These are phyloP conservation scores for Aporophyla lueneburgensis DNA, from an alignment of 2,888 invertebrate genomes.

Conservation along the genomic window DNA sequence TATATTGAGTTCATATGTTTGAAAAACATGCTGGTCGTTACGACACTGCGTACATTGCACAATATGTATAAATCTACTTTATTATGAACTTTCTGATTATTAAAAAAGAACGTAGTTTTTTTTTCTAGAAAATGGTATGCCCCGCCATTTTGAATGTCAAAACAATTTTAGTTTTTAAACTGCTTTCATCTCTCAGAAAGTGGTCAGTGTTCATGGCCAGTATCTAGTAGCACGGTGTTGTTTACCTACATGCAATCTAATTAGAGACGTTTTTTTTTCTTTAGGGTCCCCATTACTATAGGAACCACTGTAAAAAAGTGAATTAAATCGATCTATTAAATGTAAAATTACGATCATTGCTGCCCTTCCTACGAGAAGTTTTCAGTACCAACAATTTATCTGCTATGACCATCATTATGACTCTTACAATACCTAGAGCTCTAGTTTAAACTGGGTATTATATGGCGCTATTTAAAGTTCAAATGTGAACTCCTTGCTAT, in stretches of 20 bases:
- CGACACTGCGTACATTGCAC: slow-evolving; percentile 3
- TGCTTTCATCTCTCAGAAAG: not conserved
- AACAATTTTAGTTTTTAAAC: not conserved
- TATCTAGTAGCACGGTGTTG: not conserved
- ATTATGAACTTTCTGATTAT: not conserved
- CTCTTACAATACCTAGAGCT: not conserved
- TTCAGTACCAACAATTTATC: not conserved
- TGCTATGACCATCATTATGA: not conserved
- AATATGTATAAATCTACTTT: not conserved
- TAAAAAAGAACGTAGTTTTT: too few relatives aligned
- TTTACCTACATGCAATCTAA: not conserved
- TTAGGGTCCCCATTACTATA: not conserved
- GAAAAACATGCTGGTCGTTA: slow-evolving; percentile 46
- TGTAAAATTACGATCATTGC: not conserved
- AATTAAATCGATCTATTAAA: slow-evolving; percentile 3
- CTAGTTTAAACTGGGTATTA: slow-evolving; percentile 25
- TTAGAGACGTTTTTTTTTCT: not conserved
- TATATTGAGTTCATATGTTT: slow-evolving; percentile 61
- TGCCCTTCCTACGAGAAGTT: not conserved
- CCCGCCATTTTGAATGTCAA: slow-evolving; percentile 6
- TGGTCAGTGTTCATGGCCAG: slow-evolving; percentile 6
- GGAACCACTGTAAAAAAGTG: too few relatives aligned
- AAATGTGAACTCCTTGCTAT: slow-evolving; percentile 23
- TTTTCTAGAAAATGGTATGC: not conserved
- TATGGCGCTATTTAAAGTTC: slow-evolving; percentile 14